Conservation (phyloP, 1,140 invertebrate species). For the Dreissena rostriformis region DNA sequence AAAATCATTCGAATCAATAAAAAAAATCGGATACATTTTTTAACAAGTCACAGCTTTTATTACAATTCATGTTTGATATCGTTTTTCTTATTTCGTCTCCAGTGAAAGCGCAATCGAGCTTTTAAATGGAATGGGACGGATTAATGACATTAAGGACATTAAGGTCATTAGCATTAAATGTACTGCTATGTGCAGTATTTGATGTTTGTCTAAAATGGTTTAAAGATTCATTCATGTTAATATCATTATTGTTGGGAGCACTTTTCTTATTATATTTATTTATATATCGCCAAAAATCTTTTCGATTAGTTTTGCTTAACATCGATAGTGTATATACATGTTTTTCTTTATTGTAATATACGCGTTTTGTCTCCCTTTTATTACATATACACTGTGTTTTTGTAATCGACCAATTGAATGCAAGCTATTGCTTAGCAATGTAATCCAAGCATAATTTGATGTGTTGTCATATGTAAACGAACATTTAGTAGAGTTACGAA, state of each 20-base stretch:
- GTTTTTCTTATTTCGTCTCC: background rate
- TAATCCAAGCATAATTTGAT: too few species aligned
- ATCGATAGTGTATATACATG: background rate
- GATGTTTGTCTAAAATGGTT: background rate
- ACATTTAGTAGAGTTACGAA: too few species aligned
- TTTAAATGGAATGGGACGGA: too few species aligned
- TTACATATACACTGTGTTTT: too few species aligned
- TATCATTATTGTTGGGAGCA: background rate
- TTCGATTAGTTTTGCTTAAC: conserved; percentile 8
- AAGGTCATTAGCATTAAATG: background rate
- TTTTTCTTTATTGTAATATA: conserved; percentile 25
- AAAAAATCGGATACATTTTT: background rate
- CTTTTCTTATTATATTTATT: conserved; percentile 7
- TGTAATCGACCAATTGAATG: too few species aligned
- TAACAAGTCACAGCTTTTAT: background rate
- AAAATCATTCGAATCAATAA: conserved; percentile 26
- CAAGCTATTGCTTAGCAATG: too few species aligned
- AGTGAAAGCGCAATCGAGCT: background rate
- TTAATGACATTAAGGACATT: too few species aligned
- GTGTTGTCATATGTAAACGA: too few species aligned
- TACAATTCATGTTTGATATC: background rate
- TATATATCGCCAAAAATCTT: conserved; percentile 23
- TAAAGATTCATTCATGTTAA: background rate
- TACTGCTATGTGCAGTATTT: background rate
- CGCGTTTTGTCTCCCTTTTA: background rate